Conservation (phyloP, 2,797 vertebrate species). For the Pampus argenteus region DNA sequence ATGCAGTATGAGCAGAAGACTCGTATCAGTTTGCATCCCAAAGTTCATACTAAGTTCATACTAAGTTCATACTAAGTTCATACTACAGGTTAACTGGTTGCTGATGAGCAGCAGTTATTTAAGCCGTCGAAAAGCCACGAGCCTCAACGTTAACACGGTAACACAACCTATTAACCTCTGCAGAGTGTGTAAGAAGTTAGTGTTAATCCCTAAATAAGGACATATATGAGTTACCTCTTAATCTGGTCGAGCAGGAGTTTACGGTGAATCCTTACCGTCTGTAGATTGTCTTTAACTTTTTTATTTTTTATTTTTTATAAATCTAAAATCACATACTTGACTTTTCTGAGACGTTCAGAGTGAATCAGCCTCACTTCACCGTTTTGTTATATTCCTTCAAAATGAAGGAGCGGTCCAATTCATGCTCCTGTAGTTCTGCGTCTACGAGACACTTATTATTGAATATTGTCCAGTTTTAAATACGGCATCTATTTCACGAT, state of each 20-base stretch:
- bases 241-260: constrained; percentile 30
- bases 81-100: no score
- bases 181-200: constrained; percentile 37
- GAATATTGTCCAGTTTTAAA: constrained; percentile 34
- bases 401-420: no score
- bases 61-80: no score
- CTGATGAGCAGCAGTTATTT: constrained; percentile 49
- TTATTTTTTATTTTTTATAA: no score
- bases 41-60: neutral
- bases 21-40: neutral
- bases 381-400: neutral
- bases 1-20: neutral
- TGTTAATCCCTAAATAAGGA: constrained; percentile 52
- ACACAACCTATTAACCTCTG: constrained; percentile 59
- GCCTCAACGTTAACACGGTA: constrained; percentile 51
- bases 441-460: no score
- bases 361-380: neutral
- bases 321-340: neutral
- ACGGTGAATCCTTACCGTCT: constrained; percentile 13
- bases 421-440: neutral
- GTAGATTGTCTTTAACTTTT: neutral
- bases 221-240: constrained; percentile 50
- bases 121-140: constrained; percentile 27
- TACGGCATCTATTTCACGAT: constrained; percentile 19
- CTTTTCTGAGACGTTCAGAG: neutral